These are phyloP conservation scores for Poeciliopsis prolifica DNA, from an alignment of 2,113 vertebrate species.

Conservation along the genomic window DNA sequence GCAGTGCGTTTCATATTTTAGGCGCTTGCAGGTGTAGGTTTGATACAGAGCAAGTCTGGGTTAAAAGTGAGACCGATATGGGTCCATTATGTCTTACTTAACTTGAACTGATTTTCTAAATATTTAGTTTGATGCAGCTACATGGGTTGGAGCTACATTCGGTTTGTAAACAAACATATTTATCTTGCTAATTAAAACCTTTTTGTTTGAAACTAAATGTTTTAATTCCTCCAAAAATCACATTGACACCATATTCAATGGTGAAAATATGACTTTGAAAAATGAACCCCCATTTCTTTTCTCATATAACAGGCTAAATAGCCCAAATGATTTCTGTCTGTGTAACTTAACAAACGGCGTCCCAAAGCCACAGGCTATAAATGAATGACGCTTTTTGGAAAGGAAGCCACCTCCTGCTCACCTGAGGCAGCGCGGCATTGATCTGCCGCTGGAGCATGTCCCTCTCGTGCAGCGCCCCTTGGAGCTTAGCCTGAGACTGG, in stretches of 20 bases:
- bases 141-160: too few species aligned
- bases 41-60: not conserved
- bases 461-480: conserved; percentile 92
- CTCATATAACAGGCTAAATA: too few species aligned
- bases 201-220: too few species aligned
- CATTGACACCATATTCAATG: too few species aligned
- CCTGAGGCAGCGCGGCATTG: conserved; percentile 94
- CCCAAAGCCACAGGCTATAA: not conserved
- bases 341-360: too few species aligned
- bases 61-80: not conserved
- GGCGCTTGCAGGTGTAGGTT: too few species aligned
- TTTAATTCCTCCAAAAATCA: too few species aligned
- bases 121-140: not conserved
- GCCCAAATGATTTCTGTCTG: too few species aligned
- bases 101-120: not conserved
- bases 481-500: conserved; percentile 89
- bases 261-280: too few species aligned
- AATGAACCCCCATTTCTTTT: too few species aligned
- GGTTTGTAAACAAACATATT: too few species aligned
- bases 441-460: conserved; percentile 96
- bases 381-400: not conserved
- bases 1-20: not conserved
- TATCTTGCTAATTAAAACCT: too few species aligned
- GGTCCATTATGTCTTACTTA: not conserved
- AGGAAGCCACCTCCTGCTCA: conserved; percentile 77